A percentile compares a stretch with the other conserved stretches of the same genome.
These are phyloP conservation scores for Erebia palarica DNA, from an alignment of 2,888 invertebrate species.

Conservation along the genomic window DNA sequence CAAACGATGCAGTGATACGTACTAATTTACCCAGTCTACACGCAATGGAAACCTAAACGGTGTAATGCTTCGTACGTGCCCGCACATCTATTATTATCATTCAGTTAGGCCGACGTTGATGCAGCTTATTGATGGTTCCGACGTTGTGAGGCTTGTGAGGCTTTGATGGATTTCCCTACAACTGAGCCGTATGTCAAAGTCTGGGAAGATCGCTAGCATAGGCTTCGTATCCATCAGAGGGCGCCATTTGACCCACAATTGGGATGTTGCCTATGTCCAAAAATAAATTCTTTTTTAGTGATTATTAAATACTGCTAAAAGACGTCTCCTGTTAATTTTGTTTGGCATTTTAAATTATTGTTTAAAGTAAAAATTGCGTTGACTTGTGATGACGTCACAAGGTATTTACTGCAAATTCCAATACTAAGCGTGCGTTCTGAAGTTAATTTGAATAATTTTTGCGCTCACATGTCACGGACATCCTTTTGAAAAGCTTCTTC, in stretches of 20 bases:
- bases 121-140: conserved; percentile 25
- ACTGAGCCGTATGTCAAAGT: conserved; percentile 8
- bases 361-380: too few relatives aligned
- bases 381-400: too few relatives aligned
- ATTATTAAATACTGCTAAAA: too few relatives aligned
- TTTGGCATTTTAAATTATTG: too few relatives aligned
- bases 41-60: conserved; percentile 17
- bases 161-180: conserved; percentile 12
- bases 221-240: neutral
- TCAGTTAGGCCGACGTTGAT: conserved; percentile 17
- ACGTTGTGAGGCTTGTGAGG: conserved; percentile 9
- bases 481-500: too few relatives aligned
- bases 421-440: too few relatives aligned
- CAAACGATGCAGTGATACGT: conserved; percentile 6
- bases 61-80: conserved; percentile 12
- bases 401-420: too few relatives aligned
- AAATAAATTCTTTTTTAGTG: neutral
- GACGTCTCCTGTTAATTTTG: too few relatives aligned
- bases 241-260: neutral
- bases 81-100: conserved; percentile 12
- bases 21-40: conserved; percentile 7
- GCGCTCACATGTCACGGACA: too few relatives aligned
- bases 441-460: too few relatives aligned
- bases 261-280: neutral
- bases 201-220: conserved; percentile 8